Conservation (phyloP, 2,888 invertebrate species). For the Chrysodeixis includens region DNA sequence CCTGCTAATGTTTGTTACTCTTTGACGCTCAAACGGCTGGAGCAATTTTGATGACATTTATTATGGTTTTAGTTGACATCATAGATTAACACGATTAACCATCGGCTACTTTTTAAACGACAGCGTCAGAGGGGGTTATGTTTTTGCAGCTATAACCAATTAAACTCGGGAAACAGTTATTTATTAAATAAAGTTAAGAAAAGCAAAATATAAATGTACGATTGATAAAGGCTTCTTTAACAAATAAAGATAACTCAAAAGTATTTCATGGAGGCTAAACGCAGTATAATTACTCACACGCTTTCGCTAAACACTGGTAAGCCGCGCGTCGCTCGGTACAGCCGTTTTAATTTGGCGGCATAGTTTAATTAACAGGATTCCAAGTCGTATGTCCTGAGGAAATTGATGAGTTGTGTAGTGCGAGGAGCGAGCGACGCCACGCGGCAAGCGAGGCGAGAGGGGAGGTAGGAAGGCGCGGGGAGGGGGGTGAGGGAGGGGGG, state of each 20-base stretch:
- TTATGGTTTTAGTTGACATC: no score
- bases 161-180: no score
- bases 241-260: background rate
- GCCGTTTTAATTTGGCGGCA: slow-evolving; percentile 79
- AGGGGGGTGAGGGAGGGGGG: slow-evolving; percentile 21
- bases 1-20: no score
- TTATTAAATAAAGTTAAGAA: background rate
- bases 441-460: slow-evolving; percentile 30
- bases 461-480: slow-evolving; percentile 9
- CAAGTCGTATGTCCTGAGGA: slow-evolving; percentile 80
- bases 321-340: slow-evolving; percentile 58
- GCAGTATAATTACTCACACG: slow-evolving; percentile 54
- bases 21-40: no score
- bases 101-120: no score
- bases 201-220: no score
- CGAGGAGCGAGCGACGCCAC: slow-evolving; percentile 40
- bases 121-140: no score
- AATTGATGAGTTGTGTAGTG: slow-evolving; percentile 86
- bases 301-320: slow-evolving; percentile 57
- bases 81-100: no score
- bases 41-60: no score
- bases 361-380: slow-evolving; percentile 86
- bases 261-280: background rate
- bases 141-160: no score
- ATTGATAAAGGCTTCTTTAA: no score